phyloP scores from a whole-genome alignment of 1,140 invertebrate genomes.

The Linepithema humile region DNA sequence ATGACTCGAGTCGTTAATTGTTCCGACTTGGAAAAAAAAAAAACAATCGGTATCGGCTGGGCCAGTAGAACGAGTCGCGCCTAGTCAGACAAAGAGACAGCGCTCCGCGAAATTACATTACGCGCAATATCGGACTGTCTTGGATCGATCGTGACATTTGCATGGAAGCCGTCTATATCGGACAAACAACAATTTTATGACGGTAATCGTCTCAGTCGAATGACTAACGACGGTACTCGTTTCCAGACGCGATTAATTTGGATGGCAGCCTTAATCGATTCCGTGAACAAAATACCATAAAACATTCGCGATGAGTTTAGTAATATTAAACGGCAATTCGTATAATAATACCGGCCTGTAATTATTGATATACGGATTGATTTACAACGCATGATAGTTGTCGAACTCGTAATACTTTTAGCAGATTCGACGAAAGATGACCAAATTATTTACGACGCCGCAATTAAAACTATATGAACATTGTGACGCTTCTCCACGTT shows the following conservation, averaged over 20 bases:
- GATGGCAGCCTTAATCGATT: slow-evolving; percentile 6
- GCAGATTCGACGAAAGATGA: background rate
- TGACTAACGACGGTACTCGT: slow-evolving; percentile 41
- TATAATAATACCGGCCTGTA: background rate
- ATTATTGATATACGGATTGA: background rate
- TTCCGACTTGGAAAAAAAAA: background rate
- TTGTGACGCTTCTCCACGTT: no score
- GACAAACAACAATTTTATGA: slow-evolving; percentile 46
- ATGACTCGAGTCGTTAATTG: slow-evolving; percentile 55
- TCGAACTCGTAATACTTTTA: background rate
- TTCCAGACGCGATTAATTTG: slow-evolving; percentile 41
- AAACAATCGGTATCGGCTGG: slow-evolving; percentile 57
- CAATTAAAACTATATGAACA: background rate
- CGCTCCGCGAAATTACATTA: slow-evolving; percentile 57
- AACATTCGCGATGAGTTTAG: slow-evolving; percentile 11
- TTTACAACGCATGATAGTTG: background rate
- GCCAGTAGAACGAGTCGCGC: slow-evolving; percentile 30
- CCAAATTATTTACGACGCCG: background rate
- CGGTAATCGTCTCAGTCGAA: slow-evolving; percentile 27
- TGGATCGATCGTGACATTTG: slow-evolving; percentile 12
- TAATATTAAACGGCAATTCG: background rate
- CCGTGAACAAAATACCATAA: background rate
- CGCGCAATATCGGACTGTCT: slow-evolving; percentile 41
- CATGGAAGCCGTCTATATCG: slow-evolving; percentile 26
- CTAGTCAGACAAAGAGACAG: slow-evolving; percentile 47